Percentiles rank a stretch among this genome's conserved stretches.
These are phyloP conservation scores for Andrena bicolor DNA, from an alignment of 2,888 invertebrate genomes.

Conservation along the genomic window DNA sequence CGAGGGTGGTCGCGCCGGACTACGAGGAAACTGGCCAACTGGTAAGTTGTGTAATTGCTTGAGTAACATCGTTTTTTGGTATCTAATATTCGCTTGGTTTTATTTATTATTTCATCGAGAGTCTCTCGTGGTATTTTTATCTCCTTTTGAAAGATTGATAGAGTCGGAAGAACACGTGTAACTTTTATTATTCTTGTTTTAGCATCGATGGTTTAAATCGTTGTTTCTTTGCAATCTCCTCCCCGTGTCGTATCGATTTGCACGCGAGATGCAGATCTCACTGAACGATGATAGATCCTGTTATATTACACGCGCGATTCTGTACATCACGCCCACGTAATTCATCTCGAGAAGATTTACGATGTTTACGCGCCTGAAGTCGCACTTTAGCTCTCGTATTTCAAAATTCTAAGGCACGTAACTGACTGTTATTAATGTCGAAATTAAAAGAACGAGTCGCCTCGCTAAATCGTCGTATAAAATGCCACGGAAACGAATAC, in stretches of 20 bases:
- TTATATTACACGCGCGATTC: slow-evolving; percentile 37
- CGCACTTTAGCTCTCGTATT: slow-evolving; percentile 11
- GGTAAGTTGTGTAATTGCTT: slow-evolving; percentile 9
- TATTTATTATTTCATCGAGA: no score
- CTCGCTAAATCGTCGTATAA: background rate
- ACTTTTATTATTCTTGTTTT: slow-evolving; percentile 1
- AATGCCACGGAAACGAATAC: background rate
- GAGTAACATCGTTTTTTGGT: background rate
- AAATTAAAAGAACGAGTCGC: slow-evolving; percentile 37
- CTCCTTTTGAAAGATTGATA: no score
- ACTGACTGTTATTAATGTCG: slow-evolving; percentile 44
- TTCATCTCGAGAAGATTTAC: slow-evolving; percentile 41
- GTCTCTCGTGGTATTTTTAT: no score
- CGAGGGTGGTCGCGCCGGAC: background rate
- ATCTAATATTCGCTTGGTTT: background rate
- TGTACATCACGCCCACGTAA: slow-evolving; percentile 62
- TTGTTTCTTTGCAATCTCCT: background rate
- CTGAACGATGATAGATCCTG: background rate
- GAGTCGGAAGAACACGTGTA: no score
- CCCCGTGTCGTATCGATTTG: slow-evolving; percentile 7
- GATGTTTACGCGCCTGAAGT: slow-evolving; percentile 33
- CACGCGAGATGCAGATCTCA: slow-evolving; percentile 19
- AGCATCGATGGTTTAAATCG: no score
- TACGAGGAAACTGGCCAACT: background rate
- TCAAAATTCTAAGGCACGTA: slow-evolving; percentile 26